These are phyloP conservation scores for Corticium candelabrum DNA, from an alignment of 37 sponge, comb jelly and placozoan genomes.

Conservation along the genomic window DNA sequence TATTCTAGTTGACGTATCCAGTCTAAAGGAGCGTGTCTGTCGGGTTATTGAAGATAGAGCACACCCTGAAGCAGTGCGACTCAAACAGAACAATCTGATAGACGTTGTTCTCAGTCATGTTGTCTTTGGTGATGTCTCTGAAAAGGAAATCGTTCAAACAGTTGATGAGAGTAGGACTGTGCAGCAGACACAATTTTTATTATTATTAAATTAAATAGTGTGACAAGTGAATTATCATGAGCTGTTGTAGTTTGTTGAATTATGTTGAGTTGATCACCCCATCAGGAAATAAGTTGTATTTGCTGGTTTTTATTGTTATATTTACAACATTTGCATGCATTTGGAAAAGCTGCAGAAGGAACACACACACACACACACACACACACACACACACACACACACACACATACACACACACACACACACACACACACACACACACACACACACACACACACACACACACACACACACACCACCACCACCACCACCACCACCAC, in stretches of 20 bases:
- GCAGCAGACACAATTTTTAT: neutral
- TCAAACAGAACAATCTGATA: neutral
- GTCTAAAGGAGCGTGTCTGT: no score
- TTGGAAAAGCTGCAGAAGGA: no score
- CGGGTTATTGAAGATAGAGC: no score
- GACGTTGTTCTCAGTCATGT: neutral
- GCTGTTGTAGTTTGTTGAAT: no score
- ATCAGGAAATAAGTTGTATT: no score
- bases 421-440: conserved; percentile 27
- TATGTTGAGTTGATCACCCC: no score
- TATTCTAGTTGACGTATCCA: no score
- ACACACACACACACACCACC: conserved; percentile 13
- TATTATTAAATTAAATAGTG: neutral
- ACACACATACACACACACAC: conserved; percentile 21
- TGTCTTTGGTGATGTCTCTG: neutral
- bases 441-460: conserved; percentile 15
- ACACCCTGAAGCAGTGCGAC: no score
- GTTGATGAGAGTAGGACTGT: neutral
- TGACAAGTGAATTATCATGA: no score
- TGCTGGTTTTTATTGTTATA: no score
- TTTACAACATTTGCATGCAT: no score
- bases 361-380: conserved; percentile 19
- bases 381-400: conserved; percentile 20
- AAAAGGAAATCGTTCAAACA: neutral
- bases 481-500: no score